These are phyloP conservation scores for Camponotus vicinus DNA, from an alignment of 1,140 invertebrate genomes.

Conservation along the genomic window DNA sequence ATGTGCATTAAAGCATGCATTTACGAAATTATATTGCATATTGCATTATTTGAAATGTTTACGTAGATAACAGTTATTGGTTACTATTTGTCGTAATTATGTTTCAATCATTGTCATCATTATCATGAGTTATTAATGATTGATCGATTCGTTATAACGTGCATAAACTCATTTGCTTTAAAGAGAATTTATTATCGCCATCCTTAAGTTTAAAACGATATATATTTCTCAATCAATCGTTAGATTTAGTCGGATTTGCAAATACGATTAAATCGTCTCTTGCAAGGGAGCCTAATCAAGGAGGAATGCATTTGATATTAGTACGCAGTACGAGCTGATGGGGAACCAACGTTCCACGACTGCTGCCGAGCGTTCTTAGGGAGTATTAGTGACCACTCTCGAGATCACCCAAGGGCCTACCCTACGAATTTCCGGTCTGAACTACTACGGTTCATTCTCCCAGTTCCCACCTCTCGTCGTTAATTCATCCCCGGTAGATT, in stretches of 20 bases:
- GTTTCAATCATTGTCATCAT: constrained; percentile 43
- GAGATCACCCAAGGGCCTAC: constrained; percentile 81
- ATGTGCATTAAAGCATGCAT: constrained; percentile 26
- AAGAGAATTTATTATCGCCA: constrained; percentile 5
- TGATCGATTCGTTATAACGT: constrained; percentile 23
- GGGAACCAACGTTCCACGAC: constrained; percentile 77
- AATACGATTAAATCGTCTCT: constrained; percentile 78
- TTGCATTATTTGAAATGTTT: constrained; percentile 51
- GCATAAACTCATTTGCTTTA: not conserved
- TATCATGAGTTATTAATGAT: constrained; percentile 52
- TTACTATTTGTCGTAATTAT: constrained; percentile 51
- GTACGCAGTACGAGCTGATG: constrained; percentile 74
- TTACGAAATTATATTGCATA: constrained; percentile 57
- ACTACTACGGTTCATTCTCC: constrained; percentile 72
- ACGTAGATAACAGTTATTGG: constrained; percentile 48
- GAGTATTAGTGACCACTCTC: constrained; percentile 85
- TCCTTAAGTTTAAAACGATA: constrained; percentile 58
- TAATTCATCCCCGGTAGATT: constrained; percentile 73
- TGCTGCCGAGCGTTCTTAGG: constrained; percentile 82
- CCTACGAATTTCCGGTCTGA: constrained; percentile 78
- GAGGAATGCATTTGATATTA: constrained; percentile 82
- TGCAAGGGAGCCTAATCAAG: constrained; percentile 81
- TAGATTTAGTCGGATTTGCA: constrained; percentile 71
- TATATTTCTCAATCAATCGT: constrained; percentile 32
- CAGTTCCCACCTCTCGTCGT: constrained; percentile 73